Percentiles rank a stretch among this genome's conserved stretches.
Conservation (phyloP, 37 sponge, comb jelly and placozoan genomes). For the Dysidea cf. avara region DNA sequence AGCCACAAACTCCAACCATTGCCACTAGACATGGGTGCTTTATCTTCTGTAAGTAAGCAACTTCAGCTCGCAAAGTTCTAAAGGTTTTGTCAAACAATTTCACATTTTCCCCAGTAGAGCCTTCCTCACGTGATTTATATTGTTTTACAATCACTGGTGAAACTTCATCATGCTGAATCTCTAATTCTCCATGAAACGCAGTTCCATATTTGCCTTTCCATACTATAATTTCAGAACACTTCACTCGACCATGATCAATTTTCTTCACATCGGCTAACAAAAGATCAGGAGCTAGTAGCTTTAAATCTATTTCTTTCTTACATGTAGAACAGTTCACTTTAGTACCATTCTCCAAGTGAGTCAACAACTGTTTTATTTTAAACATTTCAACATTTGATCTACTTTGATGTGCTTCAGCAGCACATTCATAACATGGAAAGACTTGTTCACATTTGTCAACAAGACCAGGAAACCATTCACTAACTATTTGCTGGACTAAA, state of each 20-base stretch:
- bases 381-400: conserved; percentile 38
- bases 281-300: conserved; percentile 83
- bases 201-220: conserved; percentile 81
- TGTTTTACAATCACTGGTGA: no score
- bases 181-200: conserved; percentile 65
- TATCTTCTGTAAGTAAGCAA: conserved; percentile 59
- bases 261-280: conserved; percentile 74
- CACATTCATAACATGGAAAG: conserved; percentile 67
- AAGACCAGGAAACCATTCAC: conserved; percentile 86
- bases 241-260: conserved; percentile 49
- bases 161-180: no score
- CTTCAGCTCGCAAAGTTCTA: conserved; percentile 64
- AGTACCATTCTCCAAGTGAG: conserved; percentile 26
- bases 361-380: conserved; percentile 26
- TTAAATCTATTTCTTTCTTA: conserved; percentile 19
- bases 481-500: conserved; percentile 51
- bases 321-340: conserved; percentile 39
- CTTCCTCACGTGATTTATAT: no score
- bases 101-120: no score
- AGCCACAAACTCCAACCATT: conserved; percentile 62
- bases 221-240: conserved; percentile 44
- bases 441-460: not conserved
- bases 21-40: conserved; percentile 82
- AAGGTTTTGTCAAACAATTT: conserved; percentile 56
- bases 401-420: not conserved